phyloP scores from a whole-genome alignment of 2,113 vertebrate species.

The Acinonyx jubatus region DNA sequence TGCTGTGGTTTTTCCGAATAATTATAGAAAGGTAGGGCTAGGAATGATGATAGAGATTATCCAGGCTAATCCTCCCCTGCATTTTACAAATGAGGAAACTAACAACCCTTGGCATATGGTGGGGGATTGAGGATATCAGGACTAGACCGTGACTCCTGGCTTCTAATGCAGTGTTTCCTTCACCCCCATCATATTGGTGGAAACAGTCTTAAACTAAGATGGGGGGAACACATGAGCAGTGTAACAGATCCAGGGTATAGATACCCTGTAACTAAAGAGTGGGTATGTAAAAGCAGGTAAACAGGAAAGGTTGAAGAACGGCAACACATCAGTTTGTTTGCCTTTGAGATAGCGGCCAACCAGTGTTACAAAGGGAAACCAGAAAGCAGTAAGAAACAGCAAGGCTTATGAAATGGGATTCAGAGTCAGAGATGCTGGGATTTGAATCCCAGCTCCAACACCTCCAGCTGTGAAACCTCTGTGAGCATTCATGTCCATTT shows the following conservation, averaged over 20 bases:
- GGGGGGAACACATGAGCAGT: neutral
- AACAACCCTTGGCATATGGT: neutral
- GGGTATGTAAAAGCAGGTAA: neutral
- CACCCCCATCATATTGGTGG: neutral
- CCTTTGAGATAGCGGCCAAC: neutral
- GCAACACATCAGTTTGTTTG: neutral
- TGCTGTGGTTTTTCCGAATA: neutral
- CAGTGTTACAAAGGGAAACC: neutral
- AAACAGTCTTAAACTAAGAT: neutral
- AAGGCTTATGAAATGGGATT: neutral
- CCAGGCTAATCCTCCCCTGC: neutral
- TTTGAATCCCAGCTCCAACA: neutral
- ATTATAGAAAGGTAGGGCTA: neutral
- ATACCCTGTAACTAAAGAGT: neutral
- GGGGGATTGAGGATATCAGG: neutral
- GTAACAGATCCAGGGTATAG: neutral
- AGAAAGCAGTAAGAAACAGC: neutral
- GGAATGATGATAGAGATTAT: neutral
- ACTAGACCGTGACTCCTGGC: neutral
- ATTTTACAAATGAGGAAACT: neutral
- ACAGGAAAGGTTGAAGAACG: neutral
- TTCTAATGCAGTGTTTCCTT: neutral
- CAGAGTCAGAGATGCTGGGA: neutral
- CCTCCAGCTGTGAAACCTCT: neutral
- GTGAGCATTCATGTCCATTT: neutral